Conservation (phyloP, 2,888 invertebrate genomes). For the Hyposoter dolosus region DNA sequence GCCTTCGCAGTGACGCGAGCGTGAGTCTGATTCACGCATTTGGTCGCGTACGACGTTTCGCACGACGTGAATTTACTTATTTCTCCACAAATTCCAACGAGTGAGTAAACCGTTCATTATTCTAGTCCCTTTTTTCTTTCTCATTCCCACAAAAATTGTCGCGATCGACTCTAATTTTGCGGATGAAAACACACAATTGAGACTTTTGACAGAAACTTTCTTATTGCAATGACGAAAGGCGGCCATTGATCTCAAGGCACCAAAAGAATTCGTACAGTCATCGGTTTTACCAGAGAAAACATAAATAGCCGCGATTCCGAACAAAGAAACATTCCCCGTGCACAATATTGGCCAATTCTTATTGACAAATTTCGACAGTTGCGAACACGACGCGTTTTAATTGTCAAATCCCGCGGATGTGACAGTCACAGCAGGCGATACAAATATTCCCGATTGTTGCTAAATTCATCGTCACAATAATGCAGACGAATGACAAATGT, state of each 20-base stretch:
- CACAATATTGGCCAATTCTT: neutral
- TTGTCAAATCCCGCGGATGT: neutral
- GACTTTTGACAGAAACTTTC: constrained; percentile 52
- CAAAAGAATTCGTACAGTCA: constrained; percentile 41
- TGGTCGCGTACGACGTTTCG: constrained; percentile 47
- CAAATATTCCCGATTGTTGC: neutral
- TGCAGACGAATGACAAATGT: neutral
- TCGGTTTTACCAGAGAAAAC: neutral
- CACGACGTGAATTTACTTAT: constrained; percentile 9
- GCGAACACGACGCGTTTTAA: neutral
- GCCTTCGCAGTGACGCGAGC: constrained; percentile 53
- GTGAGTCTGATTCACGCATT: constrained; percentile 66
- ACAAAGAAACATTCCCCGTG: constrained; percentile 26
- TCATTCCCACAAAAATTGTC: neutral
- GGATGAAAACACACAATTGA: neutral
- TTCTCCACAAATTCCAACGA: constrained; percentile 19
- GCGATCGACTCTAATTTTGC: neutral
- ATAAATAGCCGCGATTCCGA: neutral
- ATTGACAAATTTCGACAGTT: neutral
- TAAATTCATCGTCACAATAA: neutral
- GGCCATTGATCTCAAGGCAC: constrained; percentile 58
- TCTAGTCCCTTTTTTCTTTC: neutral
- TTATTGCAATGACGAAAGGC: constrained; percentile 50
- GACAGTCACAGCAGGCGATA: neutral
- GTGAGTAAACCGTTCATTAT: constrained; percentile 48